Conservation (phyloP, 2,888 invertebrate genomes). For the Eilema sororculum region DNA sequence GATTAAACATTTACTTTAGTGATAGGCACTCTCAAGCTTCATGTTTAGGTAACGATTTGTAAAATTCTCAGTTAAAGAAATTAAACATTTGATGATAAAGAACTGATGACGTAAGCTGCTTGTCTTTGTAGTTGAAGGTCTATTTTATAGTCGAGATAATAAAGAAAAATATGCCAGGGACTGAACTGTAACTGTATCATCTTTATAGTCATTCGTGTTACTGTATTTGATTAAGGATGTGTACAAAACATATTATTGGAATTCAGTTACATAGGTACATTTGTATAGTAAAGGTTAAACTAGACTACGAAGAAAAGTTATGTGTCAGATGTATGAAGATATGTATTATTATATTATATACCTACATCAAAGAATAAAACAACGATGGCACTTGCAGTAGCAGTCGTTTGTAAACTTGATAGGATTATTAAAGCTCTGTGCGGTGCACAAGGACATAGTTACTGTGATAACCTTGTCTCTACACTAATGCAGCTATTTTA, state of each 20-base stretch:
- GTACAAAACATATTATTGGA: not conserved
- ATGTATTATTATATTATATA: not conserved
- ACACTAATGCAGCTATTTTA: slow-evolving; percentile 28
- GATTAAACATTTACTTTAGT: slow-evolving; percentile 9
- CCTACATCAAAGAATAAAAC: slow-evolving; percentile 38
- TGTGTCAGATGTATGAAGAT: not conserved
- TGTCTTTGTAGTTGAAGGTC: too few relatives aligned
- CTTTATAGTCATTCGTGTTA: too few relatives aligned
- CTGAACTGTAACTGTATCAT: not conserved
- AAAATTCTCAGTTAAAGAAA: not conserved
- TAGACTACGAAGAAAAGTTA: too few relatives aligned
- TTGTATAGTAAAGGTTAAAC: not conserved
- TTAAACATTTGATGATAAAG: not conserved
- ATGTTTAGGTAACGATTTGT: not conserved
- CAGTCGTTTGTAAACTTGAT: slow-evolving; percentile 47
- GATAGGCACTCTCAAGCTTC: not conserved
- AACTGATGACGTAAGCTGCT: not conserved
- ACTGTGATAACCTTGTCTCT: slow-evolving; percentile 40
- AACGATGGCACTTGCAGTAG: slow-evolving; percentile 26
- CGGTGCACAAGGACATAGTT: slow-evolving; percentile 38
- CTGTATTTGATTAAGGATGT: not conserved
- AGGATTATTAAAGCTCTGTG: slow-evolving; percentile 47
- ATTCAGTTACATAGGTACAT: not conserved
- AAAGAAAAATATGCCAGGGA: not conserved
- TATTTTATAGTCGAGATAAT: too few relatives aligned